phyloP scores from a whole-genome alignment of 2,113 vertebrate genomes.

The Xyrauchen texanus region DNA sequence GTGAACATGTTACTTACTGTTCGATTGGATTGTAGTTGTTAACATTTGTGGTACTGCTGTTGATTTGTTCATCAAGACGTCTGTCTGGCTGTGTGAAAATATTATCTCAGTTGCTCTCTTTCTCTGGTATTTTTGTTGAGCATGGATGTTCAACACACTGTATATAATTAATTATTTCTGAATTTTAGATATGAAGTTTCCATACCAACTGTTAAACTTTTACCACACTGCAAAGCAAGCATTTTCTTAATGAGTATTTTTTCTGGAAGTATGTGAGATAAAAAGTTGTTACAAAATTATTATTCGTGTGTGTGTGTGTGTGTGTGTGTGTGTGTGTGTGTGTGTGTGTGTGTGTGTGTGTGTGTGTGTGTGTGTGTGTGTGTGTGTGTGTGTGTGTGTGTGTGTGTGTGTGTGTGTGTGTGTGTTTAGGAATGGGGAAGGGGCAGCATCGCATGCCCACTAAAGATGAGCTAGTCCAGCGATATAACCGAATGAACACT shows the following conservation, averaged over 20 bases:
- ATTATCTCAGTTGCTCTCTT: not conserved
- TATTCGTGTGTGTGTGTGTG: not conserved
- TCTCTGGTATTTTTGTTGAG: slow-evolving; percentile 7
- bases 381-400: too few relatives aligned
- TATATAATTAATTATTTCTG: too few relatives aligned
- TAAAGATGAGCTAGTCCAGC: slow-evolving; percentile 97
- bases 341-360: slow-evolving; percentile 50
- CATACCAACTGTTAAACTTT: too few relatives aligned
- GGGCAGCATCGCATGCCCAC: slow-evolving; percentile 99
- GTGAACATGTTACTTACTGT: too few relatives aligned
- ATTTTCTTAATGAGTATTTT: too few relatives aligned
- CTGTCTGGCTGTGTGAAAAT: too few relatives aligned
- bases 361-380: not conserved
- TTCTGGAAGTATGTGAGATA: too few relatives aligned
- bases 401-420: slow-evolving; percentile 22
- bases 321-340: slow-evolving; percentile 51
- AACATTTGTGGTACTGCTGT: not conserved
- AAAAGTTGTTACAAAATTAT: too few relatives aligned
- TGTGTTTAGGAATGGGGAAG: slow-evolving; percentile 93
- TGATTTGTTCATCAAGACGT: not conserved
- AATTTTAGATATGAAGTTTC: too few relatives aligned
- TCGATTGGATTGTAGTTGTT: too few relatives aligned
- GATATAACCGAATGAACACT: slow-evolving; percentile 98
- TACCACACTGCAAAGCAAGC: too few relatives aligned
- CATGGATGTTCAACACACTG: not conserved